These are phyloP conservation scores for Labeo rohita DNA, from an alignment of 2,113 vertebrate species.

Conservation along the genomic window DNA sequence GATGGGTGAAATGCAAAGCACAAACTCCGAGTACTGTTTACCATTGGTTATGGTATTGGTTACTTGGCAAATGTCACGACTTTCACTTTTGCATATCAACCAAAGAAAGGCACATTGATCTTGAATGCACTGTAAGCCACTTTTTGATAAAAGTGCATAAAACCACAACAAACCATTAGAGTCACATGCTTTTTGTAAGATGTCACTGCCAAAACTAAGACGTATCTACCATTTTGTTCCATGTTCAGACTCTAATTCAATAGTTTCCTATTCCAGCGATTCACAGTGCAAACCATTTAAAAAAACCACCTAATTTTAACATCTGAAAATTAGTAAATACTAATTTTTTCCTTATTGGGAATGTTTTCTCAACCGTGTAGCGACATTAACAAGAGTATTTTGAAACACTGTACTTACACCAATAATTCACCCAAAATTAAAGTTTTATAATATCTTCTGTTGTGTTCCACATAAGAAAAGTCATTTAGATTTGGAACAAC, in stretches of 20 bases:
- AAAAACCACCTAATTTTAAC: no score
- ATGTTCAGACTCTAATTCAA: background rate
- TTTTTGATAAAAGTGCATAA: slow-evolving; percentile 2
- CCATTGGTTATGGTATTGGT: no score
- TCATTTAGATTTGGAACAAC: background rate
- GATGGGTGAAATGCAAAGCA: no score
- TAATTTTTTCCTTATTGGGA: background rate
- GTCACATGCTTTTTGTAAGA: no score
- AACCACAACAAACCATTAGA: background rate
- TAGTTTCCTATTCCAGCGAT: background rate
- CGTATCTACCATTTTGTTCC: background rate
- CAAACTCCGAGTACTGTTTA: no score
- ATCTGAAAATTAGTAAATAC: background rate
- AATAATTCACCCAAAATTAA: background rate
- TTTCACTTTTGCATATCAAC: background rate
- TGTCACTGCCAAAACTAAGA: background rate
- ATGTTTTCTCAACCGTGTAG: background rate
- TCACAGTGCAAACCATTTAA: background rate
- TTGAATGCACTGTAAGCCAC: background rate
- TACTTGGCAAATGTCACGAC: no score
- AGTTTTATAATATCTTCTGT: background rate
- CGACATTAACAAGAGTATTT: background rate
- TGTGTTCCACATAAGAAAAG: background rate
- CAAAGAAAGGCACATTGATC: background rate
- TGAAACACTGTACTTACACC: background rate